Evolutionary conservation across 2,797 vertebrate genomes (phyloP), one percentile per base, ranked within the genome.

Genomic region (Silurus lanzhouensis): DNA sequence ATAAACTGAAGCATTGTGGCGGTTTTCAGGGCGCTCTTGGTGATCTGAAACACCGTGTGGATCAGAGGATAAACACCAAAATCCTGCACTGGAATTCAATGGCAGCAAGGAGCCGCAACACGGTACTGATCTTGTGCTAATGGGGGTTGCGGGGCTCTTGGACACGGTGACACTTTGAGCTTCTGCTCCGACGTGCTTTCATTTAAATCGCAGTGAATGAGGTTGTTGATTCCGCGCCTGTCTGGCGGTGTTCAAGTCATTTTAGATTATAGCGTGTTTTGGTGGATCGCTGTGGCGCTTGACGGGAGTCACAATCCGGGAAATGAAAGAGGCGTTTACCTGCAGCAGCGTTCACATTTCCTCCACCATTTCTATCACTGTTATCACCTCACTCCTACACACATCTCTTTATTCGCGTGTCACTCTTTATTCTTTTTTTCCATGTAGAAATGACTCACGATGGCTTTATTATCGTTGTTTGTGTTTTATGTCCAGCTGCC

Each of bases 81-180:
- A 27, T 48, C 52, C 74, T 38, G 64, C 70, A 71, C 58, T 83
- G 79, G 86, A 84, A 52, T 78, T 88, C 87, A 83, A 87, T 88
- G 89, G 89, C 86, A 84, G 48, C 68, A 25, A 74, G 84, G 83
- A 83, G 68, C 55, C 87, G 38, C 38, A 61, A 52, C 48, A 90
- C 81, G 89, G 89, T 90, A 87, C 22, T 68, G 61, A 58, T 27
- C 20, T 0, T 61, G 67, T 61, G 38, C 57, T 61, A 27, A 61
- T 0, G 1, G 4, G 74, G 70, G 44, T 71, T 9, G 9, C 68
- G 38, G 71, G 71, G 71, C 20, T 57, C 4, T 13, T n/a, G 44
- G 6, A 14, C 46, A 22, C 31, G 63, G 46, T 7, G 66, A 44
- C 72, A 25, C 25, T 61, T 61, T 0, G 15, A 17, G 25, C 6